Evolutionary conservation across 2,113 vertebrate genomes (phyloP).

Genomic region (Laticauda laticaudata): DNA sequence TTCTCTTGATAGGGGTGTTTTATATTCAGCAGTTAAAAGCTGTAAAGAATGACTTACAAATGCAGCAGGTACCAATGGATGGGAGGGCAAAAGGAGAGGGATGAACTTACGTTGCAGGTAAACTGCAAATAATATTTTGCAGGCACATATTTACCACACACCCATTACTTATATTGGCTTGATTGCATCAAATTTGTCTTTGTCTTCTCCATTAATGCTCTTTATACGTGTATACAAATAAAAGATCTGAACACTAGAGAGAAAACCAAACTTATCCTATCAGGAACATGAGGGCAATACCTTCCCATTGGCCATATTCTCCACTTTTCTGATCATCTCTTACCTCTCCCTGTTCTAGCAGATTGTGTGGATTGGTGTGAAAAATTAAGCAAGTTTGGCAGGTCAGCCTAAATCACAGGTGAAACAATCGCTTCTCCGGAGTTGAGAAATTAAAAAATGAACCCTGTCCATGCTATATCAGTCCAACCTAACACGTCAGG

Average conservation of each 20-base stretch:
- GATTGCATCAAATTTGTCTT: not conserved
- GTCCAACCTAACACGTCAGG: not conserved
- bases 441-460: not conserved
- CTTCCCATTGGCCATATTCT: not conserved
- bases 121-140: not conserved
- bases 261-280: not conserved
- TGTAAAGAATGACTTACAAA: slow-evolving; percentile 22
- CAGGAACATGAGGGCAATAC: not conserved
- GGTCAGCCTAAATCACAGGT: not conserved
- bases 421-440: not conserved
- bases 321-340: not conserved
- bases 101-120: not conserved
- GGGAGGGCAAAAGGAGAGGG: not conserved
- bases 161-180: not conserved
- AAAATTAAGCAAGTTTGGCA: not conserved
- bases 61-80: not conserved
- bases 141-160: not conserved
- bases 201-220: not conserved
- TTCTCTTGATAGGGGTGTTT: not conserved
- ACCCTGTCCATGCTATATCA: not conserved
- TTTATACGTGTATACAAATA: not conserved
- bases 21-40: not conserved
- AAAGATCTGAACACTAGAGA: not conserved
- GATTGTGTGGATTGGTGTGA: not conserved
- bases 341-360: not conserved